Conservation (phyloP, 23 tunicate species). For the Aplidium turbinatum region DNA sequence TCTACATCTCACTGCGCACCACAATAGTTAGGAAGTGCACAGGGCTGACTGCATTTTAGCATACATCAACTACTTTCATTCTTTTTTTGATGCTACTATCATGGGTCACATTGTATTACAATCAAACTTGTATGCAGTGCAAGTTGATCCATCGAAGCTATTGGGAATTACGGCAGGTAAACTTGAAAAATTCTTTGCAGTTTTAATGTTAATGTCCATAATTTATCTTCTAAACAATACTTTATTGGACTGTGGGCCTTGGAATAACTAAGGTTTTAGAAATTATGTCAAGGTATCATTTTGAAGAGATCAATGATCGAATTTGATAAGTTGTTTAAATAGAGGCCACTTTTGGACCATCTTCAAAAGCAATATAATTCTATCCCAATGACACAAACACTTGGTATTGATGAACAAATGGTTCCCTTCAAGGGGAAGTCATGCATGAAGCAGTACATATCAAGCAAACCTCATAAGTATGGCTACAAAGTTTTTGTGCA, state of each 20-base stretch:
- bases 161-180: not conserved
- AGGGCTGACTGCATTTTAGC: not conserved
- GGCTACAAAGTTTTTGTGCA: conserved; percentile 18
- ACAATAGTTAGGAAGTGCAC: not conserved
- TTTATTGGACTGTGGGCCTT: conserved; percentile 7
- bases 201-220: not conserved
- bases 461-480: conserved; percentile 16
- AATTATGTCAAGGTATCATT: conserved; percentile 1
- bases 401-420: conserved; percentile 25
- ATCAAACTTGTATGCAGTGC: conserved; percentile 19
- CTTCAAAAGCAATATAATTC: conserved; percentile 1
- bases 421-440: conserved; percentile 25
- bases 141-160: not conserved
- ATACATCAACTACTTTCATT: not conserved
- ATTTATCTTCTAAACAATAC: not conserved
- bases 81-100: not conserved
- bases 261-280: not conserved
- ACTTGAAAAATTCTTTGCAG: conserved; percentile 10
- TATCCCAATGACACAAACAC: conserved; percentile 8
- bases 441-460: conserved; percentile 15
- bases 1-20: conserved; percentile 6
- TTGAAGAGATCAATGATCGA: conserved; percentile 9
- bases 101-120: conserved; percentile 10
- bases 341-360: conserved; percentile 9
- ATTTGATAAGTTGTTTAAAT: conserved; percentile 24